Evolutionary conservation across 2,113 vertebrate species (phyloP), one percentile per base, ranked within the genome.

Genomic region (Hiodon alosoides): DNA sequence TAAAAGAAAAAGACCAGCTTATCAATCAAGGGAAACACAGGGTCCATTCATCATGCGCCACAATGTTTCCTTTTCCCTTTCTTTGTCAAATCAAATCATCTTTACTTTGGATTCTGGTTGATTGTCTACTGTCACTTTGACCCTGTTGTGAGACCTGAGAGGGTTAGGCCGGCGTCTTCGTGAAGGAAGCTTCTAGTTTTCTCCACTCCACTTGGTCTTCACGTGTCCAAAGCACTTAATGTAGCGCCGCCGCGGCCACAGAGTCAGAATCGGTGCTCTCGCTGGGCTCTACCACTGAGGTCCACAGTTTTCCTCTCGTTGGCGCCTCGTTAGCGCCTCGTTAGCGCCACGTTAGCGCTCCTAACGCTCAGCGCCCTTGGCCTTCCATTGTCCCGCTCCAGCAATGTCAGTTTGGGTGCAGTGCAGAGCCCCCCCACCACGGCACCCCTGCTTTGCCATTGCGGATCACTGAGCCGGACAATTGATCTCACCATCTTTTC

Each of bases 401-500:
- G 75, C 82, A 82, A 83, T 90, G 86, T 89, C 86, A 88, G 89
- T 87, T 89, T 89, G 90, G 87, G 88, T 84, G 86, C 80, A 84
- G 86, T 87, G 85, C 89, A 87, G 90, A 87, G 88, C 80, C 89
- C 81, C 85, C 87, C 87, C 84, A 85, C 85, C 85, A 50, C 74
- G 83, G 83, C 89, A 92, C 90, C 92, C 88, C 78, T 73, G 87
- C 90, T 86, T 90, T 87, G 87, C 89, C 88, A 86, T 94, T 83
- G 87, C 84, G 91, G 93, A 93, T 95, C 93, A 94, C 90, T 93
- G 93, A 93, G 90, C 93, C 92, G 91, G 93, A 95, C 92, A 93
- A 92, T 93, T 90, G 91, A 88, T 89, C 90, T 86, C 93, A 94
- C 93, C 92, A 93, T 95, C 94, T 94, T 91, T 91, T 89, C 90